Evolutionary conservation across 2,888 invertebrate species (phyloP).

Genomic region (Catocala nupta): DNA sequence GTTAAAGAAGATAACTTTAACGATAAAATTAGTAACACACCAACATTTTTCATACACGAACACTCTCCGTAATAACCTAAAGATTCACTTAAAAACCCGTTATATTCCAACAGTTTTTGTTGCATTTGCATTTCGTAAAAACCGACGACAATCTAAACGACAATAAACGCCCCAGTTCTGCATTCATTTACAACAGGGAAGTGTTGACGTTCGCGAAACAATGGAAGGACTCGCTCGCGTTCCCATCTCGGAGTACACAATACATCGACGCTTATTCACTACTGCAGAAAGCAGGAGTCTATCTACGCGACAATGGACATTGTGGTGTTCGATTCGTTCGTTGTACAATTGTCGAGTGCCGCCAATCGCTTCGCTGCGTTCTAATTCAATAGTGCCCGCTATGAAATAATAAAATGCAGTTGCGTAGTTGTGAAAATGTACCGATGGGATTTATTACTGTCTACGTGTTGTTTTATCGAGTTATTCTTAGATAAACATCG

Average conservation of each 20-base stretch:
- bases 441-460: slow-evolving; percentile 32
- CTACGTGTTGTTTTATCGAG: slow-evolving; percentile 12
- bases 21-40: too few species aligned
- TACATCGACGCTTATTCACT: slow-evolving; percentile 64
- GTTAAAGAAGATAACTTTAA: too few species aligned
- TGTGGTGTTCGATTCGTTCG: slow-evolving; percentile 55
- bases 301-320: slow-evolving; percentile 57
- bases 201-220: slow-evolving; percentile 71
- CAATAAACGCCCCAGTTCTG: slow-evolving; percentile 66
- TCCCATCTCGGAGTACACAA: slow-evolving; percentile 60
- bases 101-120: slow-evolving; percentile 53
- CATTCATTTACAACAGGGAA: slow-evolving; percentile 70
- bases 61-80: slow-evolving; percentile 41
- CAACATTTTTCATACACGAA: neutral
- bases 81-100: slow-evolving; percentile 55
- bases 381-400: slow-evolving; percentile 58
- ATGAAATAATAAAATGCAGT: slow-evolving; percentile 51
- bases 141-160: slow-evolving; percentile 63
- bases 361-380: slow-evolving; percentile 56
- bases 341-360: slow-evolving; percentile 41
- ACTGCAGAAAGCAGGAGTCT: slow-evolving; percentile 47
- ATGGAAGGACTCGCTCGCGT: slow-evolving; percentile 63
- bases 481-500: neutral
- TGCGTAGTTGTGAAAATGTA: slow-evolving; percentile 34
- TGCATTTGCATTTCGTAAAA: slow-evolving; percentile 62